Conservation (phyloP, 1,140 invertebrate genomes). For the Brachionus manjavacas region DNA sequence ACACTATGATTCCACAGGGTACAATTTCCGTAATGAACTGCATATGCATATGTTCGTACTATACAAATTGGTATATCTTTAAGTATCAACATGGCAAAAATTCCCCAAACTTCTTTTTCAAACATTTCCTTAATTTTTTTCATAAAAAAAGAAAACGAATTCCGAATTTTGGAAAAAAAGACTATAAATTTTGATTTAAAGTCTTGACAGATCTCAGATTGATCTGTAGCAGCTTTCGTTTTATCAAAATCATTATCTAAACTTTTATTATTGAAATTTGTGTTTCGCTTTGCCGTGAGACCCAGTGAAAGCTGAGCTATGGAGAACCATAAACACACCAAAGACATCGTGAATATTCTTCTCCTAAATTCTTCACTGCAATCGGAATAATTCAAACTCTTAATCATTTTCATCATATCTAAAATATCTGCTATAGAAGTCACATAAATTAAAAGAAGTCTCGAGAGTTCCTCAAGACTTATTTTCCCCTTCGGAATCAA, state of each 20-base stretch:
- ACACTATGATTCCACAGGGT: conserved; percentile 5
- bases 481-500: conserved; percentile 16
- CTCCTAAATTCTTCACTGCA: not conserved
- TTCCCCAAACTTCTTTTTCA: conserved; percentile 34
- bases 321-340: not conserved
- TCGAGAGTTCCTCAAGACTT: not conserved
- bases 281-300: not conserved
- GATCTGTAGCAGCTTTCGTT: not conserved
- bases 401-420: conserved; percentile 25
- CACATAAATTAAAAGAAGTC: not conserved
- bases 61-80: not conserved
- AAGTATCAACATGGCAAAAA: not conserved
- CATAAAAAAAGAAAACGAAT: not conserved
- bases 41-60: not conserved
- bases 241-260: not conserved
- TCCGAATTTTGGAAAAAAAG: not conserved
- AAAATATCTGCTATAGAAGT: conserved; percentile 1
- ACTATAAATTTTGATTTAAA: not conserved
- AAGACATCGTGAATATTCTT: not conserved
- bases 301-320: not conserved
- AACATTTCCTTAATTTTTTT: not conserved
- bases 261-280: not conserved
- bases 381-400: not conserved
- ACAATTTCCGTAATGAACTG: not conserved
- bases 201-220: not conserved